phyloP scores from a whole-genome alignment of 92 coral and sea anemone genomes.

The Epizoanthus illoricatus region DNA sequence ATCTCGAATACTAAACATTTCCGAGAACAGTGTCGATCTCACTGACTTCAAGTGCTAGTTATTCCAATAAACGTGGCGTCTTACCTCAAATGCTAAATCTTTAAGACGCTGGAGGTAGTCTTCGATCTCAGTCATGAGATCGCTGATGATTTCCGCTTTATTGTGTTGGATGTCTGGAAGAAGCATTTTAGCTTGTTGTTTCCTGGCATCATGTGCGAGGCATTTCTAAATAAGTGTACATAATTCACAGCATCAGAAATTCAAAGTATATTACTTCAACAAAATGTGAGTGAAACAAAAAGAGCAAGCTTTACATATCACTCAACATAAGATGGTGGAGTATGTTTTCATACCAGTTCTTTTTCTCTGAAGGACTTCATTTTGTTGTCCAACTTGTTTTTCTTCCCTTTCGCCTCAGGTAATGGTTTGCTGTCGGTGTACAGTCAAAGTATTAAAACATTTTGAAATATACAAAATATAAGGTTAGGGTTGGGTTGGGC shows the following conservation, averaged over 20 bases:
- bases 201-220: constrained; percentile 7
- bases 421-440: constrained; percentile 25
- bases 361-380: constrained; percentile 62
- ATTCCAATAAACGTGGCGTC: neutral
- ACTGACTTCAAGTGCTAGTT: neutral
- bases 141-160: constrained; percentile 50
- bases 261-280: neutral
- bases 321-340: too few species aligned
- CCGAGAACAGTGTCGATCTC: too few species aligned
- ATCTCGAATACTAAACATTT: too few species aligned
- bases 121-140: constrained; percentile 72
- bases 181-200: constrained; percentile 19
- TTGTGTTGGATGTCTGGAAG: constrained; percentile 26
- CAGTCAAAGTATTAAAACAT: neutral
- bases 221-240: neutral
- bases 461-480: too few species aligned
- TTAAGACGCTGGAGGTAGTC: constrained; percentile 72
- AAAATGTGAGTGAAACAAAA: neutral
- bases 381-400: constrained; percentile 69
- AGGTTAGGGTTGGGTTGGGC: too few species aligned
- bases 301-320: too few species aligned
- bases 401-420: constrained; percentile 49
- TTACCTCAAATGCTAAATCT: constrained; percentile 92
- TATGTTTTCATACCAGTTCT: constrained; percentile 62
- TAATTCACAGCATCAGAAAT: neutral